Conservation (phyloP, 2,797 vertebrate genomes). For the Odontamblyopus lacepedii region DNA sequence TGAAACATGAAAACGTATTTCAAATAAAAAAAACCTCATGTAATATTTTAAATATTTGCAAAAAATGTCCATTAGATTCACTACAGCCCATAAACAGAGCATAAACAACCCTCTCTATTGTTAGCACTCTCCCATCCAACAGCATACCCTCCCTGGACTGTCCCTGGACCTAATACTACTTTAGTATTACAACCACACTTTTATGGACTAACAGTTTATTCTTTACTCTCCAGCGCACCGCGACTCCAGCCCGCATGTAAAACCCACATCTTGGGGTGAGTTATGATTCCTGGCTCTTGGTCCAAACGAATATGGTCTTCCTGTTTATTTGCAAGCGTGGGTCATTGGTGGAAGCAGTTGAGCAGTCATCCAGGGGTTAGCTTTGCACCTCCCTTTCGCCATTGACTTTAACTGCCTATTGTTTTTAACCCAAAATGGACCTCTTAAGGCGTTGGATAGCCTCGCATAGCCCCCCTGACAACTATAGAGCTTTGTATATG, state of each 20-base stretch:
- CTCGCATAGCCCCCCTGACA: constrained; percentile 56
- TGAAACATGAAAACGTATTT: no score
- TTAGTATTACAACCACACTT: constrained; percentile 55
- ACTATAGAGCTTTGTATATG: constrained; percentile 74
- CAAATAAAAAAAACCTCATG: no score
- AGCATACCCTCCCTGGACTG: constrained; percentile 31
- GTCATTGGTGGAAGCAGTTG: constrained; percentile 74
- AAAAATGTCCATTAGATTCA: constrained; percentile 25
- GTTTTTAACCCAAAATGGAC: constrained; percentile 71
- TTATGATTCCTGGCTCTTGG: constrained; percentile 73
- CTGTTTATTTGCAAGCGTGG: constrained; percentile 83
- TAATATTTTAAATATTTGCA: not conserved
- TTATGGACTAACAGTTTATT: constrained; percentile 72
- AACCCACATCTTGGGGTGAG: constrained; percentile 75
- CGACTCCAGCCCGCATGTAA: constrained; percentile 69
- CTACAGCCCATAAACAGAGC: constrained; percentile 28
- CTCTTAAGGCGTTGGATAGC: constrained; percentile 70
- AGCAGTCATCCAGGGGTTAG: constrained; percentile 66
- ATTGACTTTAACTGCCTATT: constrained; percentile 56
- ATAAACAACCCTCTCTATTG: constrained; percentile 34
- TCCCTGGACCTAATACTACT: constrained; percentile 46
- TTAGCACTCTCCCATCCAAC: constrained; percentile 47
- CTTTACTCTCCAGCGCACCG: constrained; percentile 62
- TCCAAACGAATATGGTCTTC: constrained; percentile 78
- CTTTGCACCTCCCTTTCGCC: constrained; percentile 45